A percentile compares a stretch with the other conserved stretches of the same genome.
phyloP scores from a whole-genome alignment of 1,140 invertebrate species.

The Temnothorax curvispinosus region DNA sequence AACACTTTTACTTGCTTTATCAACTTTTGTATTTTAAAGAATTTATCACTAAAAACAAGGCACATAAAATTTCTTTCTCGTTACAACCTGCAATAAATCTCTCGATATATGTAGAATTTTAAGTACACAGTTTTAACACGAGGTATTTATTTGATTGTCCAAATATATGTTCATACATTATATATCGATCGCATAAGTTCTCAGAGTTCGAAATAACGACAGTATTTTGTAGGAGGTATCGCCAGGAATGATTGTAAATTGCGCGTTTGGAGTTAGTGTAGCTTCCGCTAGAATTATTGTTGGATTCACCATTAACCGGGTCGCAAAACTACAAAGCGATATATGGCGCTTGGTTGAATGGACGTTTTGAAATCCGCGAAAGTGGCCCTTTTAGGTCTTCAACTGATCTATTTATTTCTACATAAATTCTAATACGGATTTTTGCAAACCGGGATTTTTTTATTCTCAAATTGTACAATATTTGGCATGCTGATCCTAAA shows the following conservation, averaged over 20 bases:
- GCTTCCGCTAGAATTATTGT: conserved; percentile 38
- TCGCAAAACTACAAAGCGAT: conserved; percentile 9
- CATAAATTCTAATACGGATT: background rate
- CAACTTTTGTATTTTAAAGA: background rate
- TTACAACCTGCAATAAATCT: background rate
- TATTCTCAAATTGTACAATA: background rate
- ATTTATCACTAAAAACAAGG: background rate
- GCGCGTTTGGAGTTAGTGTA: background rate
- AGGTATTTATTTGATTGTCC: background rate
- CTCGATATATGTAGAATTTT: background rate
- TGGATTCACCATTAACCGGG: conserved; percentile 18
- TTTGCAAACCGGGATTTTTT: background rate
- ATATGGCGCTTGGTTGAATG: background rate
- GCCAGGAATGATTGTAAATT: conserved; percentile 38
- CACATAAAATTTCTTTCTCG: background rate
- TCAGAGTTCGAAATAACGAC: conserved; percentile 35
- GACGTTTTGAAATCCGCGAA: conserved; percentile 22
- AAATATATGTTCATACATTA: background rate
- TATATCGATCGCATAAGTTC: conserved; percentile 1
- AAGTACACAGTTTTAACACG: background rate
- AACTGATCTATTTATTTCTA: background rate
- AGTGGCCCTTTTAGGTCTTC: conserved; percentile 12
- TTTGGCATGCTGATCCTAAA: background rate
- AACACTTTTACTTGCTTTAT: background rate
- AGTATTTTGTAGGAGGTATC: conserved; percentile 28